Conservation (phyloP, 1,140 invertebrate genomes). For the Pemphigus obesinymphae region DNA sequence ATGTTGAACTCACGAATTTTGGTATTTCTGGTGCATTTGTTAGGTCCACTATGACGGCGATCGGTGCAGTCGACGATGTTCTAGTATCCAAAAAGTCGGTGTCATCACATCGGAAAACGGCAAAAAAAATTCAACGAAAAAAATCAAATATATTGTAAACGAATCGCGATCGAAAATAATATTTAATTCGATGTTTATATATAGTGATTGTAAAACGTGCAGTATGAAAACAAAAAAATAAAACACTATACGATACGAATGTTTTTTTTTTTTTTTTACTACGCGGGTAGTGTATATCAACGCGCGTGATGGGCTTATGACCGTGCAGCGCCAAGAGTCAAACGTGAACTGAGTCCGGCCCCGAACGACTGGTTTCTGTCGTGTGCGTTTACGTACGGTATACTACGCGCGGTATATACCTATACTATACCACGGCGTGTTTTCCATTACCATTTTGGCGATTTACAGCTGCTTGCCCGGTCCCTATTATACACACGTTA, state of each 20-base stretch:
- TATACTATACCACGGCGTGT: neutral
- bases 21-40: neutral
- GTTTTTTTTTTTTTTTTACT: too few relatives aligned
- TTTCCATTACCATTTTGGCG: constrained; percentile 32
- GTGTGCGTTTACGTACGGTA: neutral
- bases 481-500: constrained; percentile 31
- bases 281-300: neutral
- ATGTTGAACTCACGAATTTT: neutral
- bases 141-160: too few relatives aligned
- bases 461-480: constrained; percentile 29
- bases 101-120: neutral
- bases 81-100: constrained; percentile 9
- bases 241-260: neutral
- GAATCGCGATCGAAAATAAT: too few relatives aligned
- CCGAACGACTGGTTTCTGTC: constrained; percentile 7
- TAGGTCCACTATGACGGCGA: neutral
- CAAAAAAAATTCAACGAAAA: too few relatives aligned
- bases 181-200: too few relatives aligned
- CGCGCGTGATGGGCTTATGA: neutral
- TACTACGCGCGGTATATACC: neutral
- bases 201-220: too few relatives aligned
- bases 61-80: neutral
- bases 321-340: constrained; percentile 18
- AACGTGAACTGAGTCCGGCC: constrained; percentile 20
- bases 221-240: too few relatives aligned